Conservation (phyloP, 2,113 vertebrate genomes). For the Neodontobutis hainanensis region DNA sequence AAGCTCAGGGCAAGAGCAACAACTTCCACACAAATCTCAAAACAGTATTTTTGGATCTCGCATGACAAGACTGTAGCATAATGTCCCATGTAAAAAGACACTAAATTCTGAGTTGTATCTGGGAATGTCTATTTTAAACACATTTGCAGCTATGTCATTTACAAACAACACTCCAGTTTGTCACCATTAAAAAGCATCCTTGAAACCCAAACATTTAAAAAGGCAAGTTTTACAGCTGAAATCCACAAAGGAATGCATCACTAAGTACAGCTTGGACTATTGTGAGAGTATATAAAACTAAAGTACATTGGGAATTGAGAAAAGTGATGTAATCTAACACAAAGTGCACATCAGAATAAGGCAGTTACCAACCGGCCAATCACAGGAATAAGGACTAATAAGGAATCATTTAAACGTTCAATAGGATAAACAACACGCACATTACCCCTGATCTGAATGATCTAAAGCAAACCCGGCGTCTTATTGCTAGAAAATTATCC, state of each 20-base stretch:
- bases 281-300: constrained; percentile 28
- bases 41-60: background rate
- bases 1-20: constrained; percentile 8
- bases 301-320: too few relatives aligned
- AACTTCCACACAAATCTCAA: constrained; percentile 8
- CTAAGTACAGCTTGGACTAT: too few relatives aligned
- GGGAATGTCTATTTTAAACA: background rate
- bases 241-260: too few relatives aligned
- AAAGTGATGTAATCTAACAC: too few relatives aligned
- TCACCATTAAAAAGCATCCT: too few relatives aligned
- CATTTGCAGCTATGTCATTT: background rate
- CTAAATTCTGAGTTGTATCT: background rate
- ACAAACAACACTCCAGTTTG: background rate
- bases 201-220: too few relatives aligned
- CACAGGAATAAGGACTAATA: too few relatives aligned
- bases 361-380: too few relatives aligned
- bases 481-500: constrained; percentile 6
- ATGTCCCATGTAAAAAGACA: constrained; percentile 4
- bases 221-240: too few relatives aligned
- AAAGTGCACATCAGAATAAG: too few relatives aligned
- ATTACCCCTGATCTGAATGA: constrained; percentile 16
- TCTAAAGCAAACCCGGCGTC: background rate
- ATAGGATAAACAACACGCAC: constrained; percentile 4
- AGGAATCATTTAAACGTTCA: background rate
- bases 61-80: constrained; percentile 2